These are phyloP conservation scores for Bradypus variegatus DNA, from an alignment of 2,797 vertebrate genomes.

Conservation along the genomic window DNA sequence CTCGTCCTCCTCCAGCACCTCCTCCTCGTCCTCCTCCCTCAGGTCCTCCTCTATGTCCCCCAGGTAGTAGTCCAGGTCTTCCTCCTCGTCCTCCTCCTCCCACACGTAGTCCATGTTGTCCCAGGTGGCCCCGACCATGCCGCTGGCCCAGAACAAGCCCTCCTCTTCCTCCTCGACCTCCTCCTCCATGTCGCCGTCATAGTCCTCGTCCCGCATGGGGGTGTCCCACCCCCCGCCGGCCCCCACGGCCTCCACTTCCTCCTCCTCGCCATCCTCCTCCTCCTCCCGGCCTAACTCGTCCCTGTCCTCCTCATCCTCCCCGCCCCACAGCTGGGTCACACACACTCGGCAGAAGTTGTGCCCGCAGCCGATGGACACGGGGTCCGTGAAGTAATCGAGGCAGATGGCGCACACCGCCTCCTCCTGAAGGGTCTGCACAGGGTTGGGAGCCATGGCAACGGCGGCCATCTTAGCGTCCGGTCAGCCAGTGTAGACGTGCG, in stretches of 20 bases:
- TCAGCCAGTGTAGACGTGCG: constrained; percentile 42
- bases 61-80: constrained; percentile 59
- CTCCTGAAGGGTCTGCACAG: constrained; percentile 73
- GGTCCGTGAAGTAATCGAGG: constrained; percentile 74
- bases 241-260: constrained; percentile 55
- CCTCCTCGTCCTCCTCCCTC: constrained; percentile 67
- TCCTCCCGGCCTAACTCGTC: constrained; percentile 60
- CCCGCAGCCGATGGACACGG: constrained; percentile 75
- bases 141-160: constrained; percentile 61
- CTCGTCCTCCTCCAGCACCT: constrained; percentile 67
- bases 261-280: constrained; percentile 58
- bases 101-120: constrained; percentile 65
- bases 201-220: constrained; percentile 65
- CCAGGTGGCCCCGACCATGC: constrained; percentile 55
- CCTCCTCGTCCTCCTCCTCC: constrained; percentile 69
- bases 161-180: constrained; percentile 70
- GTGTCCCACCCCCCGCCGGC: constrained; percentile 57
- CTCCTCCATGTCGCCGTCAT: constrained; percentile 68
- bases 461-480: constrained; percentile 67
- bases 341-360: constrained; percentile 76
- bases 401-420: constrained; percentile 76
- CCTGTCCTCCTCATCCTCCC: constrained; percentile 59
- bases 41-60: constrained; percentile 61
- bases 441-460: constrained; percentile 69
- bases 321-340: constrained; percentile 71